Conservation (phyloP, 2,113 vertebrate species). For the Chionodraco myersi region DNA sequence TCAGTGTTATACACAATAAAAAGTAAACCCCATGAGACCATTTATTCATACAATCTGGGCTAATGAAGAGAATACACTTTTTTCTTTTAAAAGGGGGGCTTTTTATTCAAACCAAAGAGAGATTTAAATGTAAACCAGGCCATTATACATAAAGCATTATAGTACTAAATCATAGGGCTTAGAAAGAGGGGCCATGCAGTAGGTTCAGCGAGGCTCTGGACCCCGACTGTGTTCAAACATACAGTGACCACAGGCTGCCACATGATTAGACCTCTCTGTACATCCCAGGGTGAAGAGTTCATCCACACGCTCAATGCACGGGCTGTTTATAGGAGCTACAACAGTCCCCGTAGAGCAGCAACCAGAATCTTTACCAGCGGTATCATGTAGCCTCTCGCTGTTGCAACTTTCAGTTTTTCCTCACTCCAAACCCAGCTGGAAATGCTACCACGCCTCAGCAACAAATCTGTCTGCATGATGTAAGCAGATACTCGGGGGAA, state of each 20-base stretch:
- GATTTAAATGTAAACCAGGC: constrained; percentile 17
- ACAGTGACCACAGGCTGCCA: constrained; percentile 25
- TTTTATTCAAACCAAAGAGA: constrained; percentile 1
- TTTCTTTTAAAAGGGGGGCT: background rate
- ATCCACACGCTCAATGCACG: constrained; percentile 44
- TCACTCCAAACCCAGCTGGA: constrained; percentile 24
- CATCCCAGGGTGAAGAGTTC: constrained; percentile 65
- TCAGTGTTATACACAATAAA: background rate
- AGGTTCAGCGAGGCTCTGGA: constrained; percentile 54
- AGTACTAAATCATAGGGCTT: constrained; percentile 14
- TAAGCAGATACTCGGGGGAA: constrained; percentile 49
- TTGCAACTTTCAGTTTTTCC: constrained; percentile 36
- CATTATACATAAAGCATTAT: constrained; percentile 25
- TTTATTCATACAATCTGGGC: background rate
- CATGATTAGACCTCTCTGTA: constrained; percentile 43
- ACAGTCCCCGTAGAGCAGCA: constrained; percentile 45
- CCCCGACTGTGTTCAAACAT: constrained; percentile 29
- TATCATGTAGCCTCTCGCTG: constrained; percentile 35
- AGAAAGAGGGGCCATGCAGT: background rate
- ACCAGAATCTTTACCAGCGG: constrained; percentile 36
- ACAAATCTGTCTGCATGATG: constrained; percentile 47
- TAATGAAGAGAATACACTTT: background rate
- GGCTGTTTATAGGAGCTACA: constrained; percentile 50
- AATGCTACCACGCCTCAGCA: constrained; percentile 34
- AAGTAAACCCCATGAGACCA: background rate